Evolutionary conservation across 2,888 invertebrate genomes (phyloP).

Genomic region (Digitonthophagus gazella): DNA sequence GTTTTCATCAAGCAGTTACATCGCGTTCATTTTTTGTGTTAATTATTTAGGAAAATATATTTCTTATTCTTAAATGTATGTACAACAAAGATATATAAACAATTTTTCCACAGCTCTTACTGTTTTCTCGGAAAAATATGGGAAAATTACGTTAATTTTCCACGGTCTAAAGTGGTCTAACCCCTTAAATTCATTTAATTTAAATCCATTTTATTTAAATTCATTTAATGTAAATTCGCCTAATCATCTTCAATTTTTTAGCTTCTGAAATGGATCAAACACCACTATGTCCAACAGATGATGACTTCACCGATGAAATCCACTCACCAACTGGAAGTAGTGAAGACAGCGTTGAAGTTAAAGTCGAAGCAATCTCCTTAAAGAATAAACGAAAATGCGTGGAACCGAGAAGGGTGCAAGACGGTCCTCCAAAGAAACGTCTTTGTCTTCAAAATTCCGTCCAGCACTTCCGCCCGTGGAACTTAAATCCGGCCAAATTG

Average conservation of each 20-base stretch:
- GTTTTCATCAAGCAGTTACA: too few species aligned
- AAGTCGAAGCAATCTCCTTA: conserved; percentile 59
- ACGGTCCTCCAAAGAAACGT: conserved; percentile 69
- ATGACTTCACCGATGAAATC: conserved; percentile 54
- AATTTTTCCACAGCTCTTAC: too few species aligned
- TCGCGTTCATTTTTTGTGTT: too few species aligned
- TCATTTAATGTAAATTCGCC: neutral
- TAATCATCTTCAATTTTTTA: conserved; percentile 8
- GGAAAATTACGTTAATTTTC: too few species aligned
- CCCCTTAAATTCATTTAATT: too few species aligned
- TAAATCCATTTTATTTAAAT: too few species aligned
- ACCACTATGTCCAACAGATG: conserved; percentile 50
- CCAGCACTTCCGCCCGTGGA: conserved; percentile 67
- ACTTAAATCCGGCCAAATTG: conserved; percentile 35
- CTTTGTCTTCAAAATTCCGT: conserved; percentile 53
- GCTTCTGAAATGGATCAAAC: conserved; percentile 24
- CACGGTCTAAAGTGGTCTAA: too few species aligned
- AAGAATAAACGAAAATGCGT: conserved; percentile 66
- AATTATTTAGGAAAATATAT: too few species aligned
- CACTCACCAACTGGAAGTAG: conserved; percentile 64
- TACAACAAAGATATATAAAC: too few species aligned
- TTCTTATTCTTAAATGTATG: too few species aligned
- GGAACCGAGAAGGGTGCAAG: conserved; percentile 63
- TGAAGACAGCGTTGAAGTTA: conserved; percentile 66
- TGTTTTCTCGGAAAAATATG: too few species aligned